Percentiles rank a stretch among this genome's conserved stretches.
These are phyloP conservation scores for Magallana angulata DNA, from an alignment of 1,140 invertebrate species.

Conservation along the genomic window DNA sequence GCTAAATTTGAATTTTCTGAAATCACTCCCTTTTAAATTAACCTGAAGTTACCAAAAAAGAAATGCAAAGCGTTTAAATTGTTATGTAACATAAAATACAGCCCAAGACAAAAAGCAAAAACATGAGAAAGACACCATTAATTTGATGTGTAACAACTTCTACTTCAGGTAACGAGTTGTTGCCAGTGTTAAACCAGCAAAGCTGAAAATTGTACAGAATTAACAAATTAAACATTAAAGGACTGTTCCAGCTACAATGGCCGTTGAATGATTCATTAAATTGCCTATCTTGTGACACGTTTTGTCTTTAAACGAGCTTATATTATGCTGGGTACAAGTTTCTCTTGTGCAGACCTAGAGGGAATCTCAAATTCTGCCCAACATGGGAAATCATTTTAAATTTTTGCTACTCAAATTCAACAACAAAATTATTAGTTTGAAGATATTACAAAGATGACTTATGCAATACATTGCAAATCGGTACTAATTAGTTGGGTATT, in stretches of 20 bases:
- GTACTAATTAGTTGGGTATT: neutral
- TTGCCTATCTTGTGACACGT: constrained; percentile 1
- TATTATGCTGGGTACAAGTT: neutral
- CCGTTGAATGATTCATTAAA: constrained; percentile 17
- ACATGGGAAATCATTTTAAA: constrained; percentile 20
- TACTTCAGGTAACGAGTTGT: constrained; percentile 26
- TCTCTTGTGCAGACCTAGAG: neutral
- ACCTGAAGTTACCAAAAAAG: neutral
- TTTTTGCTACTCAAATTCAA: no score
- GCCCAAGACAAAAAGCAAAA: constrained; percentile 15
- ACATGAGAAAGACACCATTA: constrained; percentile 13
- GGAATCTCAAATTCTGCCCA: constrained; percentile 3
- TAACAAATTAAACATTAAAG: constrained; percentile 38
- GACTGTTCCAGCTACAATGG: constrained; percentile 5
- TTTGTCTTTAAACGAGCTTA: neutral
- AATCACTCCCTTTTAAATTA: neutral
- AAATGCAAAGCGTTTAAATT: neutral
- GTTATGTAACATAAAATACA: constrained; percentile 26
- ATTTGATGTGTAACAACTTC: neutral
- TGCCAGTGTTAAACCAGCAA: constrained; percentile 30
- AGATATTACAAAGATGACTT: neutral
- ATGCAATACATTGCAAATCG: neutral
- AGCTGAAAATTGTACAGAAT: constrained; percentile 38
- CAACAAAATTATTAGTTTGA: no score
- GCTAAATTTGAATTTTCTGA: constrained; percentile 11